Evolutionary conservation across 2,888 invertebrate genomes (phyloP), one percentile per base, ranked within the genome.

Genomic region (Phymatocera aterrima): DNA sequence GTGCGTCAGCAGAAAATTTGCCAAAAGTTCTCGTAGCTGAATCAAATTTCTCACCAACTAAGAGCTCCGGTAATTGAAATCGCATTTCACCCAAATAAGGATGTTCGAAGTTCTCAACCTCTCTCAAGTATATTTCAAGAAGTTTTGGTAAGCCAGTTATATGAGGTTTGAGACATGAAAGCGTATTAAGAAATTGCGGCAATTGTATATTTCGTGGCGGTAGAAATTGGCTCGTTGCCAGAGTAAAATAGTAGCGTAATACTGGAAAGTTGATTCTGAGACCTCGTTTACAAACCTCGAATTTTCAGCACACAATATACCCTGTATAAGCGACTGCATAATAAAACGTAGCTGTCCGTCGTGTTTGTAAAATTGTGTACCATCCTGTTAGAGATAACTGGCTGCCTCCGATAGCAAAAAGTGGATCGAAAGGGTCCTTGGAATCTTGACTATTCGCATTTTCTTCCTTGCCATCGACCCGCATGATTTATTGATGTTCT

Each of bases 21-120:
- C 68, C 68, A n/a, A 68, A 68, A 28, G 68, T n/a, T 24, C 68
- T 46, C n/a, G 43, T 68, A n/a, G 28, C 15, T 15, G 46, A 28
- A 46, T 68, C 28, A n/a, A 68, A 68, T 24, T 3, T 24, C 21
- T 24, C 12, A 43, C 68, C 24, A 28, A 46, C 15, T 15, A 46
- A 28, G n/a, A 10, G n/a, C 68, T 28, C 21, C n/a, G 68, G 68
- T 18, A 68, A 46, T 68, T 28, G 46, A n/a, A 46, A 68, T 28
- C 68, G 68, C 68, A 68, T 68, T 46, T 68, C 46, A n/a, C 68
- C 68, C 15, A 68, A n/a, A 46, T 68, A 46, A 15, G 68, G 46
- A 46, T 68, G 68, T 15, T 8, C 6, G 5, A 68, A 68, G 46
- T 68, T 68, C 12, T 46, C 68, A 6, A 68, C 46, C 3, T 46